phyloP scores from a whole-genome alignment of 1,140 invertebrate species.

The Mamestra configurata region DNA sequence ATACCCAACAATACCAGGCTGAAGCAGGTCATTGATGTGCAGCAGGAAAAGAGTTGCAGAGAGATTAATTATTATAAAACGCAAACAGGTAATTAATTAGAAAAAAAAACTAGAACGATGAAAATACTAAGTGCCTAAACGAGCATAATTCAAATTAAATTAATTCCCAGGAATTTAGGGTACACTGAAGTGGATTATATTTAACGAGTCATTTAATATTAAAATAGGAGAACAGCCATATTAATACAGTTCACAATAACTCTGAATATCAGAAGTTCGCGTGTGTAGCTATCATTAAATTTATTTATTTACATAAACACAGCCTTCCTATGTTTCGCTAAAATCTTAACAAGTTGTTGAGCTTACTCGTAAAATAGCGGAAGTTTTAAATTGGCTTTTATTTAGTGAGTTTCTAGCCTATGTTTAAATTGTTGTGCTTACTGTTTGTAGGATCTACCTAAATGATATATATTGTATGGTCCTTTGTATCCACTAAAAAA shows the following conservation, averaged over 20 bases:
- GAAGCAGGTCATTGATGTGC: too few relatives aligned
- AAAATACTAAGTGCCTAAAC: background rate
- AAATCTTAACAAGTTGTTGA: slow-evolving; percentile 41
- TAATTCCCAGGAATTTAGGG: background rate
- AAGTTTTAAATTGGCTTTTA: slow-evolving; percentile 29
- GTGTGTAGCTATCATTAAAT: slow-evolving; percentile 40
- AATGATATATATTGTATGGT: too few relatives aligned
- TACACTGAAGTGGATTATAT: background rate
- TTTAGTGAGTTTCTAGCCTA: slow-evolving; percentile 5
- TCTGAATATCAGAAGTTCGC: slow-evolving; percentile 38
- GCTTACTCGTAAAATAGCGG: slow-evolving; percentile 18
- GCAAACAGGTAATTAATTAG: background rate
- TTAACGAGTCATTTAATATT: slow-evolving; percentile 9
- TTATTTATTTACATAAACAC: slow-evolving; percentile 52
- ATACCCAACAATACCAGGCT: too few relatives aligned
- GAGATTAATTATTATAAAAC: too few relatives aligned
- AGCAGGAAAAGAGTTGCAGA: too few relatives aligned
- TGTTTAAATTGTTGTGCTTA: slow-evolving; percentile 21
- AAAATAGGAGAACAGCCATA: background rate
- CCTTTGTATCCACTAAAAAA: too few relatives aligned
- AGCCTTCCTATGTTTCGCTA: slow-evolving; percentile 37
- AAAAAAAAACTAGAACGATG: background rate
- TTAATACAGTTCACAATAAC: background rate
- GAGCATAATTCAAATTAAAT: background rate
- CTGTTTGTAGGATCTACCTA: too few relatives aligned